Evolutionary conservation across 2,888 invertebrate genomes (phyloP).

Genomic region (Drosophila pseudotakahashii): DNA sequence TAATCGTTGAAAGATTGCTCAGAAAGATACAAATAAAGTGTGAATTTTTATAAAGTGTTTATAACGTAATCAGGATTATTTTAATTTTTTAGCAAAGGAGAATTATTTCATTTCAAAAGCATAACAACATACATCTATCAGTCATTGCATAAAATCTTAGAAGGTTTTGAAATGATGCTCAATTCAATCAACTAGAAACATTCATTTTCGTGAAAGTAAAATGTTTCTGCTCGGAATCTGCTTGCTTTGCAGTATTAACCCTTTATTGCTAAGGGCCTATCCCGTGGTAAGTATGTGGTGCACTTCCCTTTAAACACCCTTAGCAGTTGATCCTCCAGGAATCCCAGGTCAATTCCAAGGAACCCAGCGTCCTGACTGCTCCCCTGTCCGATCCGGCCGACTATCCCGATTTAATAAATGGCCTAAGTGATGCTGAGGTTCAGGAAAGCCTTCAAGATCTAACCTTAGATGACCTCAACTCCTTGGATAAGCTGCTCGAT

Average conservation of each 20-base stretch:
- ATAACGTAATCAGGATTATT: no score
- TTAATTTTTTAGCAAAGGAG: no score
- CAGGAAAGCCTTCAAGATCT: conserved; percentile 75
- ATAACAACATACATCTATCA: no score
- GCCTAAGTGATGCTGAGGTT: conserved; percentile 77
- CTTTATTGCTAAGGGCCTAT: conserved; percentile 22
- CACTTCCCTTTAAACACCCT: not conserved
- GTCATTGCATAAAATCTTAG: not conserved
- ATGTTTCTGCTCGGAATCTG: conserved; percentile 48
- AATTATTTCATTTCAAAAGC: no score
- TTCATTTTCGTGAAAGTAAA: conserved; percentile 22
- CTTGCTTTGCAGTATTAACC: conserved; percentile 27
- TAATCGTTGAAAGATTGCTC: conserved; percentile 21
- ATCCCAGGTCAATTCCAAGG: not conserved
- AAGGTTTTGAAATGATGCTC: not conserved
- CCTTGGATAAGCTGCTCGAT: conserved; percentile 72
- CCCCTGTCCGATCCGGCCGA: conserved; percentile 26
- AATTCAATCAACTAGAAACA: not conserved
- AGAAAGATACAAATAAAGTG: conserved; percentile 5
- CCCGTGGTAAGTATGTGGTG: conserved; percentile 45
- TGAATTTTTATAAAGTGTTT: not conserved
- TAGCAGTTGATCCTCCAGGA: no score
- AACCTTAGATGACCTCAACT: conserved; percentile 73
- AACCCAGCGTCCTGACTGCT: not conserved
- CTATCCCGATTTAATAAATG: conserved; percentile 66